Conservation (phyloP, 2,888 invertebrate genomes). For the Bellardia pandia region DNA sequence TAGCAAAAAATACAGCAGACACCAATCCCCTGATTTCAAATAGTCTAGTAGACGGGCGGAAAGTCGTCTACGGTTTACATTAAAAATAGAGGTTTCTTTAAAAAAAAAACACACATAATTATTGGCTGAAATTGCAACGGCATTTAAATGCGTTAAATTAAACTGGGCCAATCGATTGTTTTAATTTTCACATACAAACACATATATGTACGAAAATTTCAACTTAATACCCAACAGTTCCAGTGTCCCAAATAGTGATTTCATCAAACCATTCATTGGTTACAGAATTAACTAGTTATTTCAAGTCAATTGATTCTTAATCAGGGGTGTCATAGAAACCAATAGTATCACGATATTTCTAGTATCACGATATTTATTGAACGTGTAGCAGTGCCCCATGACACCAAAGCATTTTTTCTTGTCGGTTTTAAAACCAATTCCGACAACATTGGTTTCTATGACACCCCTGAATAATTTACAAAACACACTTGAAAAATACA, state of each 20-base stretch:
- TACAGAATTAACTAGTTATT: too few species aligned
- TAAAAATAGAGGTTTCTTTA: neutral
- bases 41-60: neutral
- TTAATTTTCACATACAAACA: neutral
- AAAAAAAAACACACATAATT: neutral
- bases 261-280: neutral
- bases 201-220: neutral
- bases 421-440: too few species aligned
- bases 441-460: too few species aligned
- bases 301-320: too few species aligned
- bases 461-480: too few species aligned
- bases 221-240: neutral
- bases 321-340: too few species aligned
- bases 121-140: slow-evolving; percentile 42
- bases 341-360: too few species aligned
- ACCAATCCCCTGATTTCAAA: neutral
- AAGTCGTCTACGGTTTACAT: neutral
- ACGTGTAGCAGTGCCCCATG: too few species aligned
- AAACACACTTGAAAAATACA: too few species aligned
- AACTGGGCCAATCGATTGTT: slow-evolving; percentile 49
- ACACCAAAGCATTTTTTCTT: too few species aligned
- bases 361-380: too few species aligned
- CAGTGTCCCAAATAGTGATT: neutral
- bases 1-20: neutral
- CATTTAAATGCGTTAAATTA: slow-evolving; percentile 46